phyloP scores from a whole-genome alignment of 2,113 vertebrate species.

The Nerophis lumbriciformis region DNA sequence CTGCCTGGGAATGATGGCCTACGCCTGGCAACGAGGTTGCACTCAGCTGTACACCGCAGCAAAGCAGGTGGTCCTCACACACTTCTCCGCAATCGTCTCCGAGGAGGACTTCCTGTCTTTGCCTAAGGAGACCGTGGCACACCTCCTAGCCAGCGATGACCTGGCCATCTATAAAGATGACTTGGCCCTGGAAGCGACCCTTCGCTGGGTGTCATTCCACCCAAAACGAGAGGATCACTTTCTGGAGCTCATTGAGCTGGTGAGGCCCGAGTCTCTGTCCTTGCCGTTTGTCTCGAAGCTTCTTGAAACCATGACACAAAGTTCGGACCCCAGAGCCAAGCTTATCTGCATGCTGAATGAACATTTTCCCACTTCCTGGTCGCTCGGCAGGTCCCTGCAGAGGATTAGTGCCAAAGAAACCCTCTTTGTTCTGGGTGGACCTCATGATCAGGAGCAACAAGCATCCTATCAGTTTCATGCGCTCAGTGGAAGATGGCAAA shows the following conservation, averaged over 20 bases:
- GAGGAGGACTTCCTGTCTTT: slow-evolving; percentile 76
- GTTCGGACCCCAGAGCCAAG: slow-evolving; percentile 66
- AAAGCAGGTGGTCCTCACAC: slow-evolving; percentile 75
- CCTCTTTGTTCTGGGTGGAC: slow-evolving; percentile 80
- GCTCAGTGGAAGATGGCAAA: slow-evolving; percentile 76
- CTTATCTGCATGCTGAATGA: slow-evolving; percentile 75
- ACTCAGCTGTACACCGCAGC: slow-evolving; percentile 65
- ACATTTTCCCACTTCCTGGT: slow-evolving; percentile 75
- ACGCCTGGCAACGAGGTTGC: slow-evolving; percentile 75
- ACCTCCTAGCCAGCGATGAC: slow-evolving; percentile 75
- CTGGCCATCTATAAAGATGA: slow-evolving; percentile 76
- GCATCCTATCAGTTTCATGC: slow-evolving; percentile 78
- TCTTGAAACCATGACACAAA: slow-evolving; percentile 63
- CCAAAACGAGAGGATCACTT: slow-evolving; percentile 73
- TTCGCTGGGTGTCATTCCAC: slow-evolving; percentile 79
- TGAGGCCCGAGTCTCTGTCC: slow-evolving; percentile 77
- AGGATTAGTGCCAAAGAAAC: slow-evolving; percentile 71
- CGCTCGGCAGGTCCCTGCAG: slow-evolving; percentile 36
- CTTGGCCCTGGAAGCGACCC: slow-evolving; percentile 72
- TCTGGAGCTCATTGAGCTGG: slow-evolving; percentile 72
- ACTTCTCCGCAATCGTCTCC: slow-evolving; percentile 71
- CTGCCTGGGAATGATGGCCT: slow-evolving; percentile 81
- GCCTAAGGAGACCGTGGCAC: slow-evolving; percentile 71
- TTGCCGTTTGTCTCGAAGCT: slow-evolving; percentile 75
- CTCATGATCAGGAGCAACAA: slow-evolving; percentile 80